Percentiles rank a stretch among this genome's conserved stretches.
Evolutionary conservation across 2,888 invertebrate genomes (phyloP).

Genomic region (Pollenia amentaria): DNA sequence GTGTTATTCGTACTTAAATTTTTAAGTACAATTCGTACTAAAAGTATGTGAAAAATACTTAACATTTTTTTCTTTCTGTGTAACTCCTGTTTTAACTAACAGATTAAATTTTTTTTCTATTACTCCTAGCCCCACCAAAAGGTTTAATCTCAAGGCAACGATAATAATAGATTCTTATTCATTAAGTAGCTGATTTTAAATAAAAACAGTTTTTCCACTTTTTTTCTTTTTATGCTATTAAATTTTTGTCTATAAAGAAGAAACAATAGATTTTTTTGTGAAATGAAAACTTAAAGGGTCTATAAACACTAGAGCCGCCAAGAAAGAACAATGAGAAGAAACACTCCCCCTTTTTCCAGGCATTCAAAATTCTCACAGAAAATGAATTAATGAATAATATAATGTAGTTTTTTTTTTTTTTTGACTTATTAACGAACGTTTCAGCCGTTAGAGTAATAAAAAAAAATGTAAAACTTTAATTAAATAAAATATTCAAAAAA

Average conservation of each 20-base stretch:
- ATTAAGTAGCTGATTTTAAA: background rate
- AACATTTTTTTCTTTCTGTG: too few species aligned
- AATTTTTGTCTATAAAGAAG: too few species aligned
- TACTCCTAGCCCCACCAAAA: too few species aligned
- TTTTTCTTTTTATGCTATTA: background rate
- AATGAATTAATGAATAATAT: background rate
- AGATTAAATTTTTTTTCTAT: too few species aligned
- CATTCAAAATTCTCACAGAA: background rate
- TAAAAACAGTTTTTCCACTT: background rate
- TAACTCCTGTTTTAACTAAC: too few species aligned
- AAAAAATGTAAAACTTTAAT: background rate
- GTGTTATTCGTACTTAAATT: too few species aligned
- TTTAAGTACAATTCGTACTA: too few species aligned
- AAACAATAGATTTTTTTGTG: background rate
- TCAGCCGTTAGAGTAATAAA: background rate
- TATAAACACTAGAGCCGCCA: slow-evolving; percentile 1
- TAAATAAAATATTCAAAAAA: background rate
- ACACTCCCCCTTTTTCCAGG: background rate
- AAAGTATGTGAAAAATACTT: too few species aligned
- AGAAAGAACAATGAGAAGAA: background rate
- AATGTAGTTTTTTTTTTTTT: background rate
- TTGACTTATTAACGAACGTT: background rate
- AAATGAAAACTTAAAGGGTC: slow-evolving; percentile 10
- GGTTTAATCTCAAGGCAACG: too few species aligned
- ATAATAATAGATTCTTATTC: too few species aligned